phyloP scores from a whole-genome alignment of 2,888 invertebrate species.

The Euplagia quadripunctaria region DNA sequence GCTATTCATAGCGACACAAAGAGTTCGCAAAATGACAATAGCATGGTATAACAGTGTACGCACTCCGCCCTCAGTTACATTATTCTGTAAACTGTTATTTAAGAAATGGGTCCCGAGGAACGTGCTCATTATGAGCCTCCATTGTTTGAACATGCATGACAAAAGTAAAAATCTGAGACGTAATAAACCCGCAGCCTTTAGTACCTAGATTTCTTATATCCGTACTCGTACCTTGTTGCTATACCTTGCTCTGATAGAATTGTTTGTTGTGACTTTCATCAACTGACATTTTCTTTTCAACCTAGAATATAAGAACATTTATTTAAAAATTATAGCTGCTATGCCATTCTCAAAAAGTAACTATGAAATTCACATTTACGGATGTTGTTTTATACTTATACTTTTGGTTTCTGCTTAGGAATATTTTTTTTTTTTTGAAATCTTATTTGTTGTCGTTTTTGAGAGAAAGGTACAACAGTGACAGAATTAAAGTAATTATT shows the following conservation, averaged over 20 bases:
- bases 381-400: background rate
- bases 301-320: background rate
- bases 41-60: slow-evolving; percentile 37
- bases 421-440: background rate
- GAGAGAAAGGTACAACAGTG: background rate
- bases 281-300: background rate
- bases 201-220: background rate
- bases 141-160: slow-evolving; percentile 18
- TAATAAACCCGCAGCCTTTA: background rate
- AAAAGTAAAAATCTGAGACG: slow-evolving; percentile 2
- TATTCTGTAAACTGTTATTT: slow-evolving; percentile 27
- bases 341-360: background rate
- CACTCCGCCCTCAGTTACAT: slow-evolving; percentile 32
- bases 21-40: slow-evolving; percentile 42
- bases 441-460: background rate
- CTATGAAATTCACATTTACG: background rate
- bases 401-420: background rate
- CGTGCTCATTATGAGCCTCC: slow-evolving; percentile 8
- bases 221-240: too few species aligned
- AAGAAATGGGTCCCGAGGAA: slow-evolving; percentile 18
- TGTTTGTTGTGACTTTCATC: background rate
- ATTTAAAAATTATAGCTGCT: background rate
- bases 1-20: slow-evolving; percentile 44
- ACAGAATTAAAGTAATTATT: too few species aligned
- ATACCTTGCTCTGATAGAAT: background rate